Evolutionary conservation across 2,113 vertebrate genomes (phyloP).

Genomic region (Phalacrocorax carbo): DNA sequence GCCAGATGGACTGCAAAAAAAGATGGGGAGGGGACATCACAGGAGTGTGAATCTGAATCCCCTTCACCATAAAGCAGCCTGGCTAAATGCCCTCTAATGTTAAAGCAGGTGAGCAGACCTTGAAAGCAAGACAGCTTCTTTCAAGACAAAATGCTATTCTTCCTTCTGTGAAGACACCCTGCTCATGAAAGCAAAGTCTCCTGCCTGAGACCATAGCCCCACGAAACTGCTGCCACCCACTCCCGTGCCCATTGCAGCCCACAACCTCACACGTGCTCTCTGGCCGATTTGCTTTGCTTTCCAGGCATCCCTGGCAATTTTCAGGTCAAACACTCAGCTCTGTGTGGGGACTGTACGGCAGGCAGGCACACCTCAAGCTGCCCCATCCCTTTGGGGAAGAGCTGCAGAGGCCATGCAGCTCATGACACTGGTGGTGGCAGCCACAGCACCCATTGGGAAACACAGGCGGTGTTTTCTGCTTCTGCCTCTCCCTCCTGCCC

Average conservation of each 20-base stretch:
- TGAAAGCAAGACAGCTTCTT: slow-evolving; percentile 38
- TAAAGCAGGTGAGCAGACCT: slow-evolving; percentile 5
- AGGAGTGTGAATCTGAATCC: slow-evolving; percentile 47
- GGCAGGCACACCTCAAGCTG: neutral
- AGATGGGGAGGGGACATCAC: neutral
- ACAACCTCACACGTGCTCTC: neutral
- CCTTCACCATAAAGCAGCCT: slow-evolving; percentile 39
- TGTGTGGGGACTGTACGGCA: accelerated
- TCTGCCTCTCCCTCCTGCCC: neutral
- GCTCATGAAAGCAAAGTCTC: neutral
- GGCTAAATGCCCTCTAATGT: slow-evolving; percentile 48
- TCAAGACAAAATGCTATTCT: neutral
- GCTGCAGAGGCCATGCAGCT: neutral
- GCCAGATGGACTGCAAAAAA: slow-evolving; percentile 40
- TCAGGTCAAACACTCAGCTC: neutral
- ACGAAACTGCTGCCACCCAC: neutral
- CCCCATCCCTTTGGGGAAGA: neutral
- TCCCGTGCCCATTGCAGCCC: accelerated
- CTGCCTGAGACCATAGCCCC: neutral
- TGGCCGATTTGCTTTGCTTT: neutral
- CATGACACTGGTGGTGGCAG: neutral
- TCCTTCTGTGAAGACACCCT: neutral
- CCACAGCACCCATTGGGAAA: neutral
- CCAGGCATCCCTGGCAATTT: neutral
- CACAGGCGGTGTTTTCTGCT: neutral